phyloP scores from a whole-genome alignment of 2,113 vertebrate species.

The Cyprinus carpio region DNA sequence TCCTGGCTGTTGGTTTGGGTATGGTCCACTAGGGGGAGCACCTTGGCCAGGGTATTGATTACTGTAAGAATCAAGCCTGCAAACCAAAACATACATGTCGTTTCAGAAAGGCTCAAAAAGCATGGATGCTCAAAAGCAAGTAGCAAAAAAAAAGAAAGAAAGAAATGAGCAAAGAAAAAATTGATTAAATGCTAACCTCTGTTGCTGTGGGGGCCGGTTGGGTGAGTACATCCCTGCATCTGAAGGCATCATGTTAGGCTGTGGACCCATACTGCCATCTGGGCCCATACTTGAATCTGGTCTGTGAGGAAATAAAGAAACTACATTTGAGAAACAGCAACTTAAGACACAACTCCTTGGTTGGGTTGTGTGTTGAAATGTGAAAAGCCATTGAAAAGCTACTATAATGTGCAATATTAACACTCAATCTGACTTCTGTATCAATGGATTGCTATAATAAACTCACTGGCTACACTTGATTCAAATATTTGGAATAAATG shows the following conservation, averaged over 20 bases:
- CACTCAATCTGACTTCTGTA: background rate
- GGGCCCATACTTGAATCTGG: constrained; percentile 89
- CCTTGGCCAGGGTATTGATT: constrained; percentile 96
- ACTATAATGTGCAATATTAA: background rate
- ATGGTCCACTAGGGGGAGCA: constrained; percentile 90
- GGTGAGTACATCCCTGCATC: constrained; percentile 99
- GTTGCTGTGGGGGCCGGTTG: constrained; percentile 89
- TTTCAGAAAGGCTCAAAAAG: constrained; percentile 23
- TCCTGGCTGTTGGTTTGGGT: constrained; percentile 92
- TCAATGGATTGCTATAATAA: background rate
- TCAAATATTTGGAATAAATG: background rate
- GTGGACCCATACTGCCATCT: constrained; percentile 86
- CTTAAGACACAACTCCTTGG: background rate
- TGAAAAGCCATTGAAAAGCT: background rate
- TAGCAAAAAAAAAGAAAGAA: background rate
- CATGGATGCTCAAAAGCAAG: background rate
- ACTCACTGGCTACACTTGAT: background rate
- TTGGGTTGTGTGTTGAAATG: background rate
- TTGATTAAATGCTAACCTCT: constrained; percentile 72
- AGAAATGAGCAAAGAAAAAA: background rate
- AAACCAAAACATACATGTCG: constrained; percentile 44
- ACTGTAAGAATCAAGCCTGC: constrained; percentile 94
- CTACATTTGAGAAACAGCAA: background rate
- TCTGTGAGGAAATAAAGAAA: constrained; percentile 67
- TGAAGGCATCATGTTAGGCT: constrained; percentile 92